A percentile compares a stretch with the other conserved stretches of the same genome.
These are phyloP conservation scores for Aselliscus stoliczkanus DNA, from an alignment of 2,797 vertebrate species.

Conservation along the genomic window DNA sequence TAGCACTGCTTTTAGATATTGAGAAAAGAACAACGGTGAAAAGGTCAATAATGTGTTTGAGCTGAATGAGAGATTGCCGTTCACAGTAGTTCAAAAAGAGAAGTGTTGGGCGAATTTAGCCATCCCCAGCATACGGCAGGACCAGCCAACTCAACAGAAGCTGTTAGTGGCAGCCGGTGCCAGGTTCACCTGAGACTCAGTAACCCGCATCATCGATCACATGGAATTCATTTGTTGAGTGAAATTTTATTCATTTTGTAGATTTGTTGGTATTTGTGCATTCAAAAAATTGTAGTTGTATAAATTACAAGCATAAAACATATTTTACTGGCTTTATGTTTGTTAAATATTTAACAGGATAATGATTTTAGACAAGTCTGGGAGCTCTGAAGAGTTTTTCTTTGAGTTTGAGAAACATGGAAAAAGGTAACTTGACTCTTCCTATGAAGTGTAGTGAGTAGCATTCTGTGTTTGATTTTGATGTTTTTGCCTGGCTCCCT, in stretches of 20 bases:
- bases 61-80: not conserved
- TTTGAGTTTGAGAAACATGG: not conserved
- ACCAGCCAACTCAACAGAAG: not conserved
- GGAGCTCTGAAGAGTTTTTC: not conserved
- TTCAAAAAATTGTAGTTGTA: not conserved
- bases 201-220: not conserved
- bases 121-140: not conserved
- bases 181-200: not conserved
- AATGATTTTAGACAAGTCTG: not conserved
- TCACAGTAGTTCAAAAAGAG: not conserved
- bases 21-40: not conserved
- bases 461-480: not conserved
- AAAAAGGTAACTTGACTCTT: not conserved
- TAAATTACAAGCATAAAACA: not conserved
- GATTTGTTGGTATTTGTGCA: not conserved
- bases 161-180: not conserved
- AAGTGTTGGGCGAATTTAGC: not conserved
- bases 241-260: not conserved
- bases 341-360: not conserved
- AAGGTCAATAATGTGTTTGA: not conserved
- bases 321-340: not conserved
- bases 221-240: not conserved
- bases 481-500: not conserved
- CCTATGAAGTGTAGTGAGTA: not conserved
- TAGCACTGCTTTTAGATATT: not conserved